Base-by-base conservation (phyloP, 2,797 vertebrate species). In the Sebastes ruberrimus region DNA sequence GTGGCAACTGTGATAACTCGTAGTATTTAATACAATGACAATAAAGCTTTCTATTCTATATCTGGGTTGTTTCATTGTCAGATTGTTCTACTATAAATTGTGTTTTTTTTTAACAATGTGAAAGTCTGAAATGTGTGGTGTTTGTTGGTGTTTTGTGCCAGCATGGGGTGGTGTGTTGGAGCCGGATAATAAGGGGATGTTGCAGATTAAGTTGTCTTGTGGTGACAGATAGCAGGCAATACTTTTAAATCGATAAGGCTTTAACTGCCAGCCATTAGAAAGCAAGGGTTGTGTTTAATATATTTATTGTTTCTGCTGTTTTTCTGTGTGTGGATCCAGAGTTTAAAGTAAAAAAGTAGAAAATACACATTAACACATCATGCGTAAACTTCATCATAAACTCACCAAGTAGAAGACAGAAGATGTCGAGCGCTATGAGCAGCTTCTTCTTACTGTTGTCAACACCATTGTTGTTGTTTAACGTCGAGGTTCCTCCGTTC, bases 331-430 rank as follows among this genome's bases (percentile, higher is more conserved):
- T 69, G 61, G 55, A 32, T 32, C 3, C 57, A 10, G 16, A 52
- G n/a, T 25, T 55, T 30, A 46, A 33, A 61, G 11, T 56, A 20
- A 59, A 35, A 52, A n/a, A 46, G 42, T 46, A 46, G 42, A 46
- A 46, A 46, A 46, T 20, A 1, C 7, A 46, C 42, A 46, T 42
- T 14, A 38, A 42, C 38, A 42, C 38, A 49, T 49, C 20, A 52
- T n/a, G 20, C 20, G 18, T 52, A 52, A 52, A 71, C 8, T 1
- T 7, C 28, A 53, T 46, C 14, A 55, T 20, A 25, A 78, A 96
- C 98, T 97, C 91, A 99, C 98, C 98, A 87, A 99, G 95, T 75
- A 99, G 92, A 69, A 99, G 97, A 81, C 98, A 99, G 96, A 99
- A 96, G 94, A 98, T 91, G 92, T 99, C 98, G 75, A 99, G 96